A percentile compares a stretch with the other conserved stretches of the same genome.
Evolutionary conservation across 2,113 vertebrate species (phyloP).

Genomic region (Cololabis saira): DNA sequence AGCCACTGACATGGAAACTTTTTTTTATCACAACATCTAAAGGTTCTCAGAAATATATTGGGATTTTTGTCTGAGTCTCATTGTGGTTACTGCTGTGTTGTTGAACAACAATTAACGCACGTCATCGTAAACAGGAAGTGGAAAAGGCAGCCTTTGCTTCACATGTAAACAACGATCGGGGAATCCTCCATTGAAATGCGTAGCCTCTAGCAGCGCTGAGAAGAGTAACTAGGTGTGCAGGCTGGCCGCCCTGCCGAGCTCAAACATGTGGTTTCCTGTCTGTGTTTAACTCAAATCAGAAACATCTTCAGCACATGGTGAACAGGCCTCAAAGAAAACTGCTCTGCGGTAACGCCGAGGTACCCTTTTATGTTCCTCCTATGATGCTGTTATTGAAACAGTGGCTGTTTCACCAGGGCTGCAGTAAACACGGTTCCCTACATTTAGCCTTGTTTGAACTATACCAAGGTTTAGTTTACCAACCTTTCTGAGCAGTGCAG

Average conservation of each 20-base stretch:
- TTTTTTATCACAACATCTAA: no score
- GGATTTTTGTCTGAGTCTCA: no score
- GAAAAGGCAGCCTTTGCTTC: slow-evolving; percentile 26
- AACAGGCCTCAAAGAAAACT: slow-evolving; percentile 56
- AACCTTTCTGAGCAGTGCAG: no score
- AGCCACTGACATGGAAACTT: no score
- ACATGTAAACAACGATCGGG: slow-evolving; percentile 12
- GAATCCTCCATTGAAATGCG: neutral
- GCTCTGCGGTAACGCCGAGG: slow-evolving; percentile 18
- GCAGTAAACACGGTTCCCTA: no score
- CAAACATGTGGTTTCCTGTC: slow-evolving; percentile 98
- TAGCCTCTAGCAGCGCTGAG: slow-evolving; percentile 4
- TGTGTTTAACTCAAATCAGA: slow-evolving; percentile 91
- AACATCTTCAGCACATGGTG: slow-evolving; percentile 83
- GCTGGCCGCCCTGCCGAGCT: slow-evolving; percentile 75
- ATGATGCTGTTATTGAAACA: neutral
- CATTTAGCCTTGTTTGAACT: no score
- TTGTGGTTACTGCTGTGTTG: neutral
- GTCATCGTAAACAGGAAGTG: slow-evolving; percentile 54
- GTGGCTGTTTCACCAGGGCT: no score
- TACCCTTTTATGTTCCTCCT: slow-evolving; percentile 3
- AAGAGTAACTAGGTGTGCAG: slow-evolving; percentile 13
- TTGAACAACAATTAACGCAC: neutral
- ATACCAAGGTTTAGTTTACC: no score
- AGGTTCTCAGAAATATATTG: no score